Conservation (phyloP, 2,888 invertebrate genomes). For the Amiota communis region DNA sequence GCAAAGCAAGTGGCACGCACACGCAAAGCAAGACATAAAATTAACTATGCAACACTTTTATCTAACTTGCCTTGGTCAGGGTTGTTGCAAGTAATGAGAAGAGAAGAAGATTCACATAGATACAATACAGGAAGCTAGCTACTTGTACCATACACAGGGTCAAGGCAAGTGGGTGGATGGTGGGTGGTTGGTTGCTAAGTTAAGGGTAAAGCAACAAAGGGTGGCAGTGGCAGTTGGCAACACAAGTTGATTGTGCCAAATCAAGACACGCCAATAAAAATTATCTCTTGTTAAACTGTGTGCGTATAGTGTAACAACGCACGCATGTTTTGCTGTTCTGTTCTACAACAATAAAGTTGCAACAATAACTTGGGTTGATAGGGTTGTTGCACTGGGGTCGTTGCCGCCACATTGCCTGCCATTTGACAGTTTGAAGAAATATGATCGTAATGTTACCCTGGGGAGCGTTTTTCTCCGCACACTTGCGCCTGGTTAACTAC, state of each 20-base stretch:
- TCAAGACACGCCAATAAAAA: conserved; percentile 49
- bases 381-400: conserved; percentile 17
- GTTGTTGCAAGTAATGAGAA: conserved; percentile 10
- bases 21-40: conserved; percentile 29
- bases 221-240: no score
- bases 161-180: not conserved
- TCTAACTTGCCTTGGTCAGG: conserved; percentile 10
- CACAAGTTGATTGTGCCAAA: conserved; percentile 1
- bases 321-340: conserved; percentile 16
- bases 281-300: conserved; percentile 58
- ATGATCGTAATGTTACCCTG: conserved; percentile 58
- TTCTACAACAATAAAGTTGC: not conserved
- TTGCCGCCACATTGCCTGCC: conserved; percentile 4
- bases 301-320: not conserved
- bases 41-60: conserved; percentile 24
- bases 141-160: not conserved
- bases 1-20: conserved; percentile 35
- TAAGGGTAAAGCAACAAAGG: no score
- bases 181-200: conserved; percentile 2
- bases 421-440: conserved; percentile 28
- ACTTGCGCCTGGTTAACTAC: conserved; percentile 14
- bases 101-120: not conserved
- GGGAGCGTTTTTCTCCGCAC: conserved; percentile 44
- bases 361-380: not conserved
- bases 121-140: not conserved